These are phyloP conservation scores for Nymphalis polychloros DNA, from an alignment of 2,888 invertebrate species.

Conservation along the genomic window DNA sequence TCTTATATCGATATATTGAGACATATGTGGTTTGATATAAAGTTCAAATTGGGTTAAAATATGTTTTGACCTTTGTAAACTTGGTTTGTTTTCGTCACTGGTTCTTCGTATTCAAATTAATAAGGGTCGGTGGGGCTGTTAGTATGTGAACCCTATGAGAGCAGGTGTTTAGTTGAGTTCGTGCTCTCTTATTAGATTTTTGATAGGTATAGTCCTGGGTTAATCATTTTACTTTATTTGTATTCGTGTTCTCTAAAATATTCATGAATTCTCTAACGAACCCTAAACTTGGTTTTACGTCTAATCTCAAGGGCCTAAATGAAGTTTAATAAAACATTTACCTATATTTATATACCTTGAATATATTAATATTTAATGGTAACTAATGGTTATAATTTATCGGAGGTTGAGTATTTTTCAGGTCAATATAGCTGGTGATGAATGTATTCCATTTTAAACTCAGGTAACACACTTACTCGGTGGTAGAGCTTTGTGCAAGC, in stretches of 20 bases:
- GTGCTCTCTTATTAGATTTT: slow-evolving; percentile 19
- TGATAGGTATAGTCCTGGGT: slow-evolving; percentile 13
- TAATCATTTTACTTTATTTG: slow-evolving; percentile 21
- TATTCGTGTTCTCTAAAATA: neutral
- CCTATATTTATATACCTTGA: too few relatives aligned
- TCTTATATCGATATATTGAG: slow-evolving; percentile 7
- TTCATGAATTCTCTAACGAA: neutral
- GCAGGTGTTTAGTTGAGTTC: slow-evolving; percentile 34
- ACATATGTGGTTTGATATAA: slow-evolving; percentile 26
- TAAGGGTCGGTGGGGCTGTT: slow-evolving; percentile 40
- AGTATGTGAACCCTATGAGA: slow-evolving; percentile 26
- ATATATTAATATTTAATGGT: too few relatives aligned
- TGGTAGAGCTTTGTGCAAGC: too few relatives aligned
- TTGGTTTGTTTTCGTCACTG: slow-evolving; percentile 38
- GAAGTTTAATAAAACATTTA: too few relatives aligned
- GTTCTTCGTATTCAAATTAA: slow-evolving; percentile 46
- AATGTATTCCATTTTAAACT: too few relatives aligned
- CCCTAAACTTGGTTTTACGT: neutral
- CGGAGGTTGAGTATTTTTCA: too few relatives aligned
- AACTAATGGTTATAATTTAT: too few relatives aligned
- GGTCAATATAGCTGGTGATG: too few relatives aligned
- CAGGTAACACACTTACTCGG: too few relatives aligned
- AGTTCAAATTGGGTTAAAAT: slow-evolving; percentile 20
- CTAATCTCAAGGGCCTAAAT: too few relatives aligned
- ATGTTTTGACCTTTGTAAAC: slow-evolving; percentile 10